phyloP scores from a whole-genome alignment of 2,113 vertebrate species.

The Meriones unguiculatus region DNA sequence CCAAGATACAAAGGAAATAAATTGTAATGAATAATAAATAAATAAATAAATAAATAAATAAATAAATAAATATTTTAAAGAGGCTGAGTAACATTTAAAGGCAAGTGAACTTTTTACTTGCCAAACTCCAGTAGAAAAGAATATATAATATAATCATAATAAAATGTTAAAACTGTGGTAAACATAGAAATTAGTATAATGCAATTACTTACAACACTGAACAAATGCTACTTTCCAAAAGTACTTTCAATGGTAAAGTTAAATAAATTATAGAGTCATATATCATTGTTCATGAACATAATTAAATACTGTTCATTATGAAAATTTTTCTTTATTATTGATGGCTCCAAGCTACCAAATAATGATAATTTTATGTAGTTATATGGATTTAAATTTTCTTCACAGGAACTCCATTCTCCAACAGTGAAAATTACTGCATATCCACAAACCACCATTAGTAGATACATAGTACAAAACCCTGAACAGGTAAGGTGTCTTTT shows the following conservation, averaged over 20 bases:
- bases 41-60: too few species aligned
- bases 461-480: constrained; percentile 88
- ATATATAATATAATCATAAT: constrained; percentile 87
- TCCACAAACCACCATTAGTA: constrained; percentile 86
- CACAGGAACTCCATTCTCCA: constrained; percentile 82
- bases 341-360: constrained; percentile 27
- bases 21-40: too few species aligned
- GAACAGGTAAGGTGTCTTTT: constrained; percentile 85
- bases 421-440: constrained; percentile 78
- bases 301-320: constrained; percentile 44
- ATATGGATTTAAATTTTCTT: constrained; percentile 54
- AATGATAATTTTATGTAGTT: constrained; percentile 27
- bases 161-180: constrained; percentile 61
- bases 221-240: background rate
- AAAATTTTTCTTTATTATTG: constrained; percentile 63
- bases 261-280: constrained; percentile 41
- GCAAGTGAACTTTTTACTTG: constrained; percentile 86
- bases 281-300: constrained; percentile 7
- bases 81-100: constrained; percentile 12
- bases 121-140: constrained; percentile 87
- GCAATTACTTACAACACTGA: background rate
- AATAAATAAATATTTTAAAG: too few species aligned
- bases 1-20: too few species aligned
- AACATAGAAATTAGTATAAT: constrained; percentile 30
- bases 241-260: constrained; percentile 53